Evolutionary conservation across 2,113 vertebrate genomes (phyloP).

Genomic region (Rutilus rutilus): DNA sequence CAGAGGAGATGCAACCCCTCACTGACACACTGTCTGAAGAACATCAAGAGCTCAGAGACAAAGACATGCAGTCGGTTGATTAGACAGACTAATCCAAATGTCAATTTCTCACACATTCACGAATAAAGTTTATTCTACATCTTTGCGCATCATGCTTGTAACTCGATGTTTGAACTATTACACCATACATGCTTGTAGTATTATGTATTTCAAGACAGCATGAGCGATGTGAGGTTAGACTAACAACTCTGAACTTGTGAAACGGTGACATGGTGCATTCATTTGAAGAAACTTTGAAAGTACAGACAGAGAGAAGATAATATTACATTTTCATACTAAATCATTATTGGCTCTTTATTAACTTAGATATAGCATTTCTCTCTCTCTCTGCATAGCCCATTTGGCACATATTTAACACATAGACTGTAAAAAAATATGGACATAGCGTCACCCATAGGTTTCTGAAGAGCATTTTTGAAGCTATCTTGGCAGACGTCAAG

Average conservation of each 20-base stretch:
- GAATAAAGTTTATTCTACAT: conserved; percentile 15
- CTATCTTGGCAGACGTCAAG: neutral
- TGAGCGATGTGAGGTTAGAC: neutral
- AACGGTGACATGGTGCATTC: neutral
- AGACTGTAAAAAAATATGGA: too few relatives aligned
- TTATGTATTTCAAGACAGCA: neutral
- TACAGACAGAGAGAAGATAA: neutral
- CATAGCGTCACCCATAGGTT: too few relatives aligned
- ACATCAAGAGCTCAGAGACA: conserved; percentile 53
- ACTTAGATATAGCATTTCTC: too few relatives aligned
- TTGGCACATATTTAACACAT: too few relatives aligned
- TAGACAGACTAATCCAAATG: conserved; percentile 31
- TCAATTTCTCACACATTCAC: neutral
- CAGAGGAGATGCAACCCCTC: conserved; percentile 41
- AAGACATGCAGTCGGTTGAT: conserved; percentile 58
- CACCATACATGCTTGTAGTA: neutral
- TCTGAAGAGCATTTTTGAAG: too few relatives aligned
- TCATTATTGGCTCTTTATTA: neutral
- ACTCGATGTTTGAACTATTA: neutral
- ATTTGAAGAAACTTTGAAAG: neutral
- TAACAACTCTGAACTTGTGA: neutral
- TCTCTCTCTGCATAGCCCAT: too few relatives aligned
- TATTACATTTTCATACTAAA: neutral
- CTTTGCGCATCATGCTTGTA: neutral
- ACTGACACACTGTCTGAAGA: conserved; percentile 50